phyloP scores from a whole-genome alignment of 64 coral and sea anemone species.

The Platygyra sinensis region DNA sequence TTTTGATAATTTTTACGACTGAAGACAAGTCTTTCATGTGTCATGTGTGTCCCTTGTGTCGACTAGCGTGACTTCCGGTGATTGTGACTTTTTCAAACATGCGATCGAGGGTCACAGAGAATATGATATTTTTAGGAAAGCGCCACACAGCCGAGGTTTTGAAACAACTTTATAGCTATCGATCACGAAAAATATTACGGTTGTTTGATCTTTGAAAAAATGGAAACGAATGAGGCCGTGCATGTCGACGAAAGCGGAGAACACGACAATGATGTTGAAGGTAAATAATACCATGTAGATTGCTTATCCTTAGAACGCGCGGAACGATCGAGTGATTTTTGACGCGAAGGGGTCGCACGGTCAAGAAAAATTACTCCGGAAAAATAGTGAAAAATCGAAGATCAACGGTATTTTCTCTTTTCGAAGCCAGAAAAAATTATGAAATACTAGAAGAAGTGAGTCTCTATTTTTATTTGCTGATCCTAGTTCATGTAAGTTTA shows the following conservation, averaged over 20 bases:
- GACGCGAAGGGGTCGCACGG: not conserved
- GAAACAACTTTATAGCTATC: not conserved
- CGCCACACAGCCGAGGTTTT: not conserved
- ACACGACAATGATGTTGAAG: not conserved
- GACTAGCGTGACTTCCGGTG: not conserved
- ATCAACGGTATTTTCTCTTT: too few relatives aligned
- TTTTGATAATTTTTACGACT: too few relatives aligned
- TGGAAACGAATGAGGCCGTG: not conserved
- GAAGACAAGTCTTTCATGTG: too few relatives aligned
- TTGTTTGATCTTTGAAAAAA: not conserved
- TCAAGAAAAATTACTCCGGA: too few relatives aligned
- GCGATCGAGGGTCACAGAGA: not conserved
- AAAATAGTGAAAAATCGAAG: too few relatives aligned
- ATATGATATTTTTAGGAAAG: not conserved
- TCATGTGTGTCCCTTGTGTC: not conserved
- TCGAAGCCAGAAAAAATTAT: too few relatives aligned
- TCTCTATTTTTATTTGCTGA: too few relatives aligned
- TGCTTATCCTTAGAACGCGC: too few relatives aligned
- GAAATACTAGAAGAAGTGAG: too few relatives aligned
- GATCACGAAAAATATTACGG: not conserved
- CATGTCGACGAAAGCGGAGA: not conserved
- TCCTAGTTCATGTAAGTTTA: too few relatives aligned
- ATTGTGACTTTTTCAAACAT: not conserved
- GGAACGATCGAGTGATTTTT: not conserved
- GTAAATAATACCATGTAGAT: not conserved